These are phyloP conservation scores for Osmoderma eremita DNA, from an alignment of 2,888 invertebrate genomes.

Conservation along the genomic window DNA sequence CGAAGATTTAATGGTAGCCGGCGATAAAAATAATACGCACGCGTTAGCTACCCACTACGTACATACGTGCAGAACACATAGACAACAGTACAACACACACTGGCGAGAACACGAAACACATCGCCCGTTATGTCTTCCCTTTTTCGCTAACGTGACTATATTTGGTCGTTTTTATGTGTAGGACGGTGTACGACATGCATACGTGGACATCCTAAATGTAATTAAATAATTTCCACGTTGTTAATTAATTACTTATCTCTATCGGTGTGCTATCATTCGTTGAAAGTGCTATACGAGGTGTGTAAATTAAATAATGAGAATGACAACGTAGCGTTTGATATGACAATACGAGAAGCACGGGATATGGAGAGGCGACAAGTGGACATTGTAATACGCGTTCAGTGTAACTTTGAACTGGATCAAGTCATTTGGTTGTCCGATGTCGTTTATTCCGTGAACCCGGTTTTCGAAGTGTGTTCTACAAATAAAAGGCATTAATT, in stretches of 20 bases:
- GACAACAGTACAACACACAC: background rate
- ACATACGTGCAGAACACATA: background rate
- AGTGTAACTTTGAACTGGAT: no score
- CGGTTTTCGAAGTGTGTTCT: no score
- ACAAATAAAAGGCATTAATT: no score
- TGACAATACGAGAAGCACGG: no score
- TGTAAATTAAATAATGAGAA: no score
- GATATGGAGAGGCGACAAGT: no score
- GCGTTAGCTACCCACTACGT: background rate
- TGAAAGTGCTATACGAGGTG: constrained; percentile 8
- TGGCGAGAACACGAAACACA: background rate
- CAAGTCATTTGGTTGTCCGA: no score
- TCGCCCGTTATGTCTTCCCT: background rate
- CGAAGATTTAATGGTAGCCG: constrained; percentile 38
- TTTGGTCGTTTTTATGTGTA: constrained; percentile 6
- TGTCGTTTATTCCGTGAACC: no score
- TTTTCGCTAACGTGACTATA: background rate
- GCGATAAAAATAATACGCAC: constrained; percentile 24
- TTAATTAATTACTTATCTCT: constrained; percentile 25
- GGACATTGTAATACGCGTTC: no score
- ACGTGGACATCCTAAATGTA: constrained; percentile 10
- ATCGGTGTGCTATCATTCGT: background rate
- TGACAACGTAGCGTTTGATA: no score
- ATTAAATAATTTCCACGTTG: constrained; percentile 24
- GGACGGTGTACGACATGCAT: background rate